These are phyloP conservation scores for Manis javanica DNA, from an alignment of 2,797 vertebrate genomes.

Conservation along the genomic window DNA sequence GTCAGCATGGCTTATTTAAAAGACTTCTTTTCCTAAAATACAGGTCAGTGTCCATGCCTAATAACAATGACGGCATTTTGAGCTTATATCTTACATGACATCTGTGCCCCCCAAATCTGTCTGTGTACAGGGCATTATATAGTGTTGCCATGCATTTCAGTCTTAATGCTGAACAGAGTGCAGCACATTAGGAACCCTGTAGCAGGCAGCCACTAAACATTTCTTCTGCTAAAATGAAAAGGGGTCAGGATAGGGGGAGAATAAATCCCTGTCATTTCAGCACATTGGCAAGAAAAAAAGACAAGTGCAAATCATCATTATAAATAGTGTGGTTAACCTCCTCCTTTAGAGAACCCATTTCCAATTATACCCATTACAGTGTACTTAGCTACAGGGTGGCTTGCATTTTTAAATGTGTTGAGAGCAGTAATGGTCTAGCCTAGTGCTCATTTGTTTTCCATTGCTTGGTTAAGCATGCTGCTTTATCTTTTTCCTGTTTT, in stretches of 20 bases:
- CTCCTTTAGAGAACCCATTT: constrained; percentile 40
- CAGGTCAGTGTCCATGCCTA: not conserved
- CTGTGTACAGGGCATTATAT: not conserved
- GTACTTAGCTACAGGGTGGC: constrained; percentile 66
- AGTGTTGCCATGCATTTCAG: not conserved
- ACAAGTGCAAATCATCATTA: constrained; percentile 30
- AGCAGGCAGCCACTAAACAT: not conserved
- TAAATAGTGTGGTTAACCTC: constrained; percentile 63
- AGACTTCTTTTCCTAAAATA: not conserved
- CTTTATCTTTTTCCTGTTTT: constrained; percentile 21
- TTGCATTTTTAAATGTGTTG: constrained; percentile 55
- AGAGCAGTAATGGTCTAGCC: constrained; percentile 39
- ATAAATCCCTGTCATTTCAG: constrained; percentile 52
- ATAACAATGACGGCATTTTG: not conserved
- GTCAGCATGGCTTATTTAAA: not conserved
- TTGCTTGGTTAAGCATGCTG: constrained; percentile 54
- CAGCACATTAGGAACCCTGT: not conserved
- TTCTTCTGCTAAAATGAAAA: constrained; percentile 37
- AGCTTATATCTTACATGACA: not conserved
- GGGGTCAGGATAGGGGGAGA: not conserved
- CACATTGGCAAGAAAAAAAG: not conserved
- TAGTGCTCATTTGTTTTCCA: constrained; percentile 30
- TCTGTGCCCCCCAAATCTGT: not conserved
- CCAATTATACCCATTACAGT: constrained; percentile 66
- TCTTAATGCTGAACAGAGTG: not conserved